Percentiles rank a stretch among this genome's conserved stretches.
Evolutionary conservation across 2,113 vertebrate genomes (phyloP).

Genomic region (Hemibagrus wyckioides): DNA sequence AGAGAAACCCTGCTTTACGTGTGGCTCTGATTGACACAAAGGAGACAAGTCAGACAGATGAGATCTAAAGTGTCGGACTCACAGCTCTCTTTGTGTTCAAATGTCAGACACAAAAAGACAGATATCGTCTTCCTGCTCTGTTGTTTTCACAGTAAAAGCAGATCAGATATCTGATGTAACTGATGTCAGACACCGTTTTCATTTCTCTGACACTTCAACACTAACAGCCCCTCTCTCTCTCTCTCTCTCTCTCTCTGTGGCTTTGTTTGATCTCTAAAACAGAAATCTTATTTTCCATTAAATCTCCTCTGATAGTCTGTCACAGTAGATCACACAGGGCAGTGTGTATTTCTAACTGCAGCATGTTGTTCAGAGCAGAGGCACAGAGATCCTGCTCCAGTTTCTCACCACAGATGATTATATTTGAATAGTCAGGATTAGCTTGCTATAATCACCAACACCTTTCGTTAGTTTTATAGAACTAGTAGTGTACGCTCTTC

Average conservation of each 20-base stretch:
- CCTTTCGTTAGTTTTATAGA: background rate
- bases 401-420: background rate
- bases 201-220: background rate
- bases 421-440: background rate
- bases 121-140: no score
- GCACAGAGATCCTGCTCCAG: background rate
- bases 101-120: background rate
- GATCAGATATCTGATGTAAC: constrained; percentile 2
- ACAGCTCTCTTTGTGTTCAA: background rate
- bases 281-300: background rate
- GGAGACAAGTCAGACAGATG: background rate
- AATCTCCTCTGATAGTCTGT: background rate
- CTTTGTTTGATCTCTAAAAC: background rate
- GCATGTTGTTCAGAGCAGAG: background rate
- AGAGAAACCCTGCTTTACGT: background rate
- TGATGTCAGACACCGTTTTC: background rate
- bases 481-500: no score
- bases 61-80: background rate
- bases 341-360: background rate
- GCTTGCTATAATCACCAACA: background rate
- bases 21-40: background rate
- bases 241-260: background rate
- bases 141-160: background rate
- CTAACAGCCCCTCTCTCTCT: background rate
- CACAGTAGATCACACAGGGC: background rate